Base-by-base conservation (phyloP, 1,140 invertebrate species). In the Samia ricini region DNA sequence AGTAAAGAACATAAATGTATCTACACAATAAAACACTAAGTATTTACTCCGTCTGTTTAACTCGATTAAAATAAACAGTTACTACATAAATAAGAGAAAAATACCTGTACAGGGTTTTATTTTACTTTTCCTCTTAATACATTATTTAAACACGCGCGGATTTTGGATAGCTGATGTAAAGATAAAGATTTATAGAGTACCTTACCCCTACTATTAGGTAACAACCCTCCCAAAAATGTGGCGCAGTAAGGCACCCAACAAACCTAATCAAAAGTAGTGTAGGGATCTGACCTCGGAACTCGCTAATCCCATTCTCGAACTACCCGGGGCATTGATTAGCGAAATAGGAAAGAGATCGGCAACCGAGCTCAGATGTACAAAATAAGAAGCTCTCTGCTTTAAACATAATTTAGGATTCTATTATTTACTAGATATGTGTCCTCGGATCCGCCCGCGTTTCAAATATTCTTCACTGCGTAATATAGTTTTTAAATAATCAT, bases 201-300 rank as follows among this genome's bases (percentile, higher is more conserved):
- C n/a, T n/a, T n/a, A n/a, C n/a, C n/a, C n/a, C n/a, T n/a, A n/a
- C n/a, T n/a, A n/a, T n/a, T n/a, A n/a, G n/a, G n/a, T n/a, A 15
- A 42, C 33, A 4, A 42, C 15, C 33, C 33, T 42, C 15, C 33
- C 33, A 42, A 42, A 42, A 42, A 42, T 42, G 33, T 42, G 33
- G 33, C 33, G 33, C n/a, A 42, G n/a, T 42, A 42, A 15, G 51
- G 51, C 20, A 52, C 20, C 20, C 20, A 52, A 52, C 26, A 57
- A 57, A 57, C 26, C 26, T 57, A 57, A 57, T 57, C 56, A 57
- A 57, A 57, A 57, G 56, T 57, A 57, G 56, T 57, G 56, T 20
- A 18, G 18, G 20, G 20, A 8, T 21, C 26, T 33, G 24, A 36
- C 18, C 26, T 33, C 56, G 4, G 26, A 57, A 57, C 26, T 57